Base-by-base conservation (phyloP, 2,797 vertebrate species). In the Phyllotis vaccarum region DNA sequence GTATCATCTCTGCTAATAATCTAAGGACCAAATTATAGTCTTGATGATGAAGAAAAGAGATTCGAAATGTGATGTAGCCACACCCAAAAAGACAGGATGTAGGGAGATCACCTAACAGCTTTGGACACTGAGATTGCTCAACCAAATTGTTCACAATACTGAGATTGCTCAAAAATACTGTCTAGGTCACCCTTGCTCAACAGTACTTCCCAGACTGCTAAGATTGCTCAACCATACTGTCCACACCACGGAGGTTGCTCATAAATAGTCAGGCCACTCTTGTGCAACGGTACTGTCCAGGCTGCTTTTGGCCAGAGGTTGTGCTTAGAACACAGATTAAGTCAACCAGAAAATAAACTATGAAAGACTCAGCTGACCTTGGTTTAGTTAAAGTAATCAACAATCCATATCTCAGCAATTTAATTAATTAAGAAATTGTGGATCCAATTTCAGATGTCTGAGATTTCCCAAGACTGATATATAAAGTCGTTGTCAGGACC, bases 401-500 rank as follows among this genome's bases (percentile, higher is more conserved):
- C n/a, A 34, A 9, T 2, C 27, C 14, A 82, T 34, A 91, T 2
- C 13, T 75, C 78, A 86, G 40, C 2, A 79, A 68, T 31, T 89
- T 85, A 80, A 76, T 1, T 86, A 58, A 90, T 58, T 60, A 56
- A 64, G n/a, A 76, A 19, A 76, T n/a, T 83, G 31, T 93, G 79
- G 49, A 43, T 79, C n/a, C 31, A 62, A 80, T 68, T 37, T 76
- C 21, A 89, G 31, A 89, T 76, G 12, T 70, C 43, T 75, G 85
- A 56, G 43, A 19, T 58, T 79, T 60, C 40, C 40, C 46, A 70
- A 60, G 49, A 43, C 40, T 34, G 27, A 37, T 6, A 9, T 29
- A 13, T 22, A 29, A 60, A n/a, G 17, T 86, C 91, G 43, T 0
- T 43, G 27, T 62, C 6, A 24, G 10, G 60, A 58, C 10, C 60